Base-by-base conservation (phyloP, 2,797 vertebrate genomes). In the Ispidina picta region DNA sequence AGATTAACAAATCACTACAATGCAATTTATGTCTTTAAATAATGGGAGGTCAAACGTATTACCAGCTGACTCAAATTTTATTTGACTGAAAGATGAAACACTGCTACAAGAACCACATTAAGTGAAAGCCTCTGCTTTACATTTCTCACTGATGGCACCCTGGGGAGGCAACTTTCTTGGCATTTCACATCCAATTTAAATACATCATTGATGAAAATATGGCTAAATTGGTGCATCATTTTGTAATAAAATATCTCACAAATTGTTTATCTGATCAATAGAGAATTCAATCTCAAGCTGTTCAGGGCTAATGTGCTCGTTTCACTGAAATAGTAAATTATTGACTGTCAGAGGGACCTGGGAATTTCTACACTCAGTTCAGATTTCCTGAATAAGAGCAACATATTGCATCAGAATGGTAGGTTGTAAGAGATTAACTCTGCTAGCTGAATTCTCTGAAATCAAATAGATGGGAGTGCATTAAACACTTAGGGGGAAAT, bases 261-360 rank as follows among this genome's bases (percentile, higher is more conserved):
- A 96, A 97, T 97, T 98, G 98, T 98, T 98, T 98, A 98, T 98
- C 97, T 98, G 98, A 98, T 98, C 98, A 98, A 98, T 98, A 98
- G 84, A 92, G 97, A 98, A 97, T 97, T 97, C 96, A 97, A 94
- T 98, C 96, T 97, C 98, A 98, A 98, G 98, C 98, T 98, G 97
- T 97, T 97, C 89, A 13, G 96, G 96, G 98, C 98, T 98, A 98
- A 98, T 98, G 98, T 98, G 97, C 96, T 94, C 79, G 44, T 71
- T 93, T 90, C 88, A 81, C 88, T 92, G 77, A 96, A 98, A 98
- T 95, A 98, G 97, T 96, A 98, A 97, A 92, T 97, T 98, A 98
- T 98, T 96, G 98, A 98, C 98, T 97, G 97, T 91, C 78, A 39
- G 83, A 94, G 94, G 88, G 92, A 84, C 37, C 59, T 89, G 88